A percentile compares a stretch with the other conserved stretches of the same genome.
phyloP scores from a whole-genome alignment of 2,888 invertebrate genomes.

The Parelbella ahira region DNA sequence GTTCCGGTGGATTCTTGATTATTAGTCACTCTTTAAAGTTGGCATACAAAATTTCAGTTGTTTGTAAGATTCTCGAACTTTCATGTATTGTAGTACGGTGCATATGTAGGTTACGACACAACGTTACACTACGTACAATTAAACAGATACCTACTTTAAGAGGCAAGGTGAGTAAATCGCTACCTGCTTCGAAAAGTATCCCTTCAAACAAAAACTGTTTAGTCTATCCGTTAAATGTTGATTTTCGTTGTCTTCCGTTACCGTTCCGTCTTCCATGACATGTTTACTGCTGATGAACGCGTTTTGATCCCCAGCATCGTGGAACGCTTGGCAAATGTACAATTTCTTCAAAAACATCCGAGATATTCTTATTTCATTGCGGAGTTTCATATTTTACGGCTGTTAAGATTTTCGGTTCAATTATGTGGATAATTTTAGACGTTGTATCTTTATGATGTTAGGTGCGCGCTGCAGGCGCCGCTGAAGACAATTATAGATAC shows the following conservation, averaged over 20 bases:
- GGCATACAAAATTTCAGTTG: no score
- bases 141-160: no score
- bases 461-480: conserved; percentile 41
- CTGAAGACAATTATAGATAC: conserved; percentile 44
- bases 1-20: conserved; percentile 29
- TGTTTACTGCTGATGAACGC: conserved; percentile 40
- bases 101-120: no score
- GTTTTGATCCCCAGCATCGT: conserved; percentile 34
- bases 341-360: conserved; percentile 42
- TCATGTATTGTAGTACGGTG: no score
- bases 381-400: conserved; percentile 33
- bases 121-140: no score
- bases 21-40: no score
- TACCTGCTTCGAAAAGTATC: not conserved
- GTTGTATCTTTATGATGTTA: conserved; percentile 47
- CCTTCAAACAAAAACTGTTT: conserved; percentile 16
- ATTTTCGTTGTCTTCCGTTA: conserved; percentile 8
- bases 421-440: conserved; percentile 51
- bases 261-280: conserved; percentile 32
- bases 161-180: not conserved
- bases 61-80: no score
- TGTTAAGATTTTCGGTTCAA: conserved; percentile 40
- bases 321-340: conserved; percentile 55
- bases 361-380: conserved; percentile 33
- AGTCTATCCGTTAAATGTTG: conserved; percentile 14